phyloP scores from a whole-genome alignment of 2,888 invertebrate species.

The Lepidocyrtoides sp. region DNA sequence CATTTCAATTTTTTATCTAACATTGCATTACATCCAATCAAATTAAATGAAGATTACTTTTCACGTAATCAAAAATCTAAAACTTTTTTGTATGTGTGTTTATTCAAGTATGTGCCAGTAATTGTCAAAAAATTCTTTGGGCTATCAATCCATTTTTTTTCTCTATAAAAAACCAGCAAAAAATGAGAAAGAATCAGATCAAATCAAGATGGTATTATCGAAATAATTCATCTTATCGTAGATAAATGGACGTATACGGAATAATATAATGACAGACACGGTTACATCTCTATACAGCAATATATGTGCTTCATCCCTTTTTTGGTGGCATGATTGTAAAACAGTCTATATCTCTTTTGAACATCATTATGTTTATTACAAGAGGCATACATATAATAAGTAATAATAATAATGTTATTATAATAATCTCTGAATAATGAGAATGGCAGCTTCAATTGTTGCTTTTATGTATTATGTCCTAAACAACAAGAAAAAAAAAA shows the following conservation, averaged over 20 bases:
- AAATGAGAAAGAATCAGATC: conserved; percentile 14
- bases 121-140: neutral
- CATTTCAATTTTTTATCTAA: neutral
- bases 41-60: conserved; percentile 64
- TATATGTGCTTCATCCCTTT: neutral
- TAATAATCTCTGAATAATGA: neutral
- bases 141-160: conserved; percentile 17
- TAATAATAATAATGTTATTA: conserved; percentile 21
- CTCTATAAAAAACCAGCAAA: neutral
- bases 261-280: neutral
- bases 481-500: neutral
- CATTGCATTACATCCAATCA: conserved; percentile 36
- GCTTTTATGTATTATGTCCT: neutral
- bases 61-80: neutral
- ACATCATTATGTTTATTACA: conserved; percentile 8
- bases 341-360: neutral
- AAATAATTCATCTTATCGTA: neutral
- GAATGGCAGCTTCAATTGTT: conserved; percentile 19
- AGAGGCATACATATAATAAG: neutral
- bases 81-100: neutral
- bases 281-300: neutral
- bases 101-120: conserved; percentile 26
- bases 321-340: neutral
- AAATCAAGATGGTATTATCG: neutral
- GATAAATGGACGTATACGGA: neutral